Evolutionary conservation across 2,797 vertebrate genomes (phyloP), one percentile per base, ranked within the genome.

Genomic region (Gymnodraco acuticeps): DNA sequence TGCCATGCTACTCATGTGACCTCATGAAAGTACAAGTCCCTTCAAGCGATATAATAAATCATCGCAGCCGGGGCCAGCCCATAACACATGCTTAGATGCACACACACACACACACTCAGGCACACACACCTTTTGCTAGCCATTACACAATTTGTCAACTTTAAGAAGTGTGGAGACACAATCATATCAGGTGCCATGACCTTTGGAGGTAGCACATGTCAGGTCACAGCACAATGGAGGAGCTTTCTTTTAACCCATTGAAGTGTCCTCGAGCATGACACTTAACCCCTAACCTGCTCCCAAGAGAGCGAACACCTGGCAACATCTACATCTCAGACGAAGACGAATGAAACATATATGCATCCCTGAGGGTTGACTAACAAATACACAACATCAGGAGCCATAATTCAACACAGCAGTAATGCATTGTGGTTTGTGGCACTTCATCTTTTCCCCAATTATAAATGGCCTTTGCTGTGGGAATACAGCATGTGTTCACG

Each of bases 1-100:
- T 86, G 87, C 84, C 84, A 75, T 81, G 82, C 82, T 83, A 64
- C 82, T 87, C 81, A 61, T 81, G 82, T 93, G 90, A 88, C 90
- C 87, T 88, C 85, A 73, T 88, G 75, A 81, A 90, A 83, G 85
- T 80, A 85, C 82, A 80, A 80, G 89, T 88, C 83, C 89, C 92
- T 90, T 78, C 80, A 70, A 93, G 92, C 84, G 1, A 67, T 77
- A 46, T 90, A 90, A 94, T 92, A 93, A 93, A 93, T 94, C 92
- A 93, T 69, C 14, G 3, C 55, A 62, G 87, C 78, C 61, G 3
- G 56, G 77, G 78, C 70, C 73, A 81, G 74, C 64, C 82, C 73
- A 72, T 75, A 76, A 73, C 74, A 80, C 80, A 71, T 52, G 54
- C 71, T 71, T 17, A 46, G 55, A 73, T 45, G 67, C 27, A 15